Percentiles rank a stretch among this genome's conserved stretches.
Conservation (phyloP, 2,797 vertebrate genomes). For the Channa striata region DNA sequence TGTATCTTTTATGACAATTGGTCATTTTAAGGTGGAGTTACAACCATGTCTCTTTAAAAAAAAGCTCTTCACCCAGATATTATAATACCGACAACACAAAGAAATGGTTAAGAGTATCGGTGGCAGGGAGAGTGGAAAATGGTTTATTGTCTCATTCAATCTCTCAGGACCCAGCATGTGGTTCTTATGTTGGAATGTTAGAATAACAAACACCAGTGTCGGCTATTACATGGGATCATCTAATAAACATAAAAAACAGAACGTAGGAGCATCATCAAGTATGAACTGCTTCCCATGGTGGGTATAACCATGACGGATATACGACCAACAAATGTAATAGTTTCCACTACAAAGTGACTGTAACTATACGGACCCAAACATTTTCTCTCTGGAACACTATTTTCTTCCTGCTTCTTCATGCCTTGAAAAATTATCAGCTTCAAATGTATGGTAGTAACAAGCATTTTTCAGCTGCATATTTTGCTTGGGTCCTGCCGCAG, state of each 20-base stretch:
- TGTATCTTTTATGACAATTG: conserved; percentile 15
- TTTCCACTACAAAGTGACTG: conserved; percentile 1
- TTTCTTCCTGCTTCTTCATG: background rate
- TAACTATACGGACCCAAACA: background rate
- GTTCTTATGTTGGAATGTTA: background rate
- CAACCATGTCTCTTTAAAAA: background rate
- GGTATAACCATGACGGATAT: conserved; percentile 4
- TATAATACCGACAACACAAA: conserved; percentile 1
- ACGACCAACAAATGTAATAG: background rate
- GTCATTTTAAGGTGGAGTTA: background rate
- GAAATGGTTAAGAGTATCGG: conserved; percentile 22
- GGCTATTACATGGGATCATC: background rate
- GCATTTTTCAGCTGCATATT: background rate
- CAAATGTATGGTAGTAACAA: background rate
- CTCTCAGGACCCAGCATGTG: background rate
- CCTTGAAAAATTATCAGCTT: background rate
- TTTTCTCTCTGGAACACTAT: background rate
- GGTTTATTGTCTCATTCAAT: conserved; percentile 17
- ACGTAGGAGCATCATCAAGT: background rate
- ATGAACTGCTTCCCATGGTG: background rate
- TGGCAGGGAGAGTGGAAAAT: background rate
- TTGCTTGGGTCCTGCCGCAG: background rate
- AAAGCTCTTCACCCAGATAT: background rate
- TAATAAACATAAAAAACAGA: conserved; percentile 17
- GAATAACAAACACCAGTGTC: conserved; percentile 7